Evolutionary conservation across 2,888 invertebrate genomes (phyloP).

Genomic region (Cabera pusaria): DNA sequence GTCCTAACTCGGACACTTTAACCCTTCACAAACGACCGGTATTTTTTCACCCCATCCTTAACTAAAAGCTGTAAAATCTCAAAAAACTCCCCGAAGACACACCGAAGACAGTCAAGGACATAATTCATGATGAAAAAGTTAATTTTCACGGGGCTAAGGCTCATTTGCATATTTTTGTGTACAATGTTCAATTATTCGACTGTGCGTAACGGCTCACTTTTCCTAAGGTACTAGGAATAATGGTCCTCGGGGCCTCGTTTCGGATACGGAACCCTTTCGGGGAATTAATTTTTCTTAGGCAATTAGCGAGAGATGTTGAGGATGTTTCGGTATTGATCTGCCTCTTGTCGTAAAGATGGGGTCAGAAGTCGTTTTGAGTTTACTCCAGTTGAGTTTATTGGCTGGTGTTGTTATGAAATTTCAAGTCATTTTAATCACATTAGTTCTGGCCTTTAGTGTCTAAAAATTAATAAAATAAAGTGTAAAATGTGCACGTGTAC

Average conservation of each 20-base stretch:
- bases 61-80: constrained; percentile 66
- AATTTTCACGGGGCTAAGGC: constrained; percentile 70
- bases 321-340: constrained; percentile 60
- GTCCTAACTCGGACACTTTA: constrained; percentile 36
- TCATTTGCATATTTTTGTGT: constrained; percentile 81
- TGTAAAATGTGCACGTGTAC: no score
- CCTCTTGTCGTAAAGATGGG: constrained; percentile 35
- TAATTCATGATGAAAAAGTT: constrained; percentile 84
- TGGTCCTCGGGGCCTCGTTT: constrained; percentile 69
- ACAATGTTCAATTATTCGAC: constrained; percentile 73
- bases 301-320: constrained; percentile 71
- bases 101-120: constrained; percentile 72
- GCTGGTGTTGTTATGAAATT: constrained; percentile 19
- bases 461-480: no score
- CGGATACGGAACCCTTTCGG: constrained; percentile 64
- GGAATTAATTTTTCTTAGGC: constrained; percentile 81
- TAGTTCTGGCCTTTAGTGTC: no score
- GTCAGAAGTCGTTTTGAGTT: constrained; percentile 21
- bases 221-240: constrained; percentile 56
- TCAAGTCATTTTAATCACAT: no score
- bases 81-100: constrained; percentile 76
- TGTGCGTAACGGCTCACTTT: constrained; percentile 59
- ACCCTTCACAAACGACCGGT: constrained; percentile 48
- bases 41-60: constrained; percentile 45
- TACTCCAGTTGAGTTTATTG: constrained; percentile 26